Evolutionary conservation across 2,113 vertebrate species (phyloP), one percentile per base, ranked within the genome.

Genomic region (Vireo altiloquus): DNA sequence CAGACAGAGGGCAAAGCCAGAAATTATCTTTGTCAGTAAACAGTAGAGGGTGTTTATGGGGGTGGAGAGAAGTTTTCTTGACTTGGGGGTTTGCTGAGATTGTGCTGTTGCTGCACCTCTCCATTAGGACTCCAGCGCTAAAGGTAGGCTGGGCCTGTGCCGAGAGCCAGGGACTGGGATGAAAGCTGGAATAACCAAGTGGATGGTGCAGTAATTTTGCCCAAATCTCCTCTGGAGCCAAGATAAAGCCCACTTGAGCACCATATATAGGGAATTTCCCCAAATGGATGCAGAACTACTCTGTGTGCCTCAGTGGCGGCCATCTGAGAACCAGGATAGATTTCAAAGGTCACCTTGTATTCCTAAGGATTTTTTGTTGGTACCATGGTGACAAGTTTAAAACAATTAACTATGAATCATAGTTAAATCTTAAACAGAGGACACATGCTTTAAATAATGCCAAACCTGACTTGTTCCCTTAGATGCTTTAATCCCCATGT

Each of bases 271-370:
- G 49, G 33, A 37, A 54, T 66, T 59, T 59, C 30, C 57, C n/a
- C 1, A 5, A 46, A 61, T 2, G 3, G 52, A 24, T 35, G 40
- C 37, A 53, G 65, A 52, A 39, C 18, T 33, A 42, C 40, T 54
- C 35, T 11, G 15, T 4, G 35, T 44, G 44, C 37, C 81, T 60
- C 59, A 39, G 37, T 0, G 0, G 39, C 3, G 15, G 15, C 0
- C 0, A 65, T 44, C 33, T 5, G 42, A 77, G 59, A 75, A 35
- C 19, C 54, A 23, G 50, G 33, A 59, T 6, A 44, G n/a, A 42
- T 64, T 78, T 91, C 70, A 75, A 44, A 59, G 59, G 33, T 44
- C 31, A 15, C 25, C 52, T 40, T 10, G 27, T 53, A 50, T 82
- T 89, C 57, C 23, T 42, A 50, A 30, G 35, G 33, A 63, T n/a